Percentiles rank a stretch among this genome's conserved stretches.
Conservation (phyloP, 2,113 vertebrate species). For the Lepidothrix coronata region DNA sequence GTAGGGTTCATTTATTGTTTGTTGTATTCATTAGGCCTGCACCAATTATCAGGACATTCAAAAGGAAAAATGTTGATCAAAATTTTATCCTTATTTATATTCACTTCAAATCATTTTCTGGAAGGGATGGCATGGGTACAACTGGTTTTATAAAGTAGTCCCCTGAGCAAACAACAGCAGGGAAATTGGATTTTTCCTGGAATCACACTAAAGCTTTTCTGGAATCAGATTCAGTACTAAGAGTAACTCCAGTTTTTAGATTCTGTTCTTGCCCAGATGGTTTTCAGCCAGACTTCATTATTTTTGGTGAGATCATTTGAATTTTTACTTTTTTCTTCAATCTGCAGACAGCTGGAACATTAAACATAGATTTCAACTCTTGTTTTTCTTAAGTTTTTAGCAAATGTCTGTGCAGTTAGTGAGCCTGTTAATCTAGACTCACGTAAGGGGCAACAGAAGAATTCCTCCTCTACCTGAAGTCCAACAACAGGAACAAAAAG, state of each 20-base stretch:
- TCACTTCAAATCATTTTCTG: constrained; percentile 6
- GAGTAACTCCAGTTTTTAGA: constrained; percentile 61
- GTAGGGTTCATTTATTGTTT: neutral
- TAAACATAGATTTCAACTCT: constrained; percentile 28
- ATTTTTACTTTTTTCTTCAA: constrained; percentile 49
- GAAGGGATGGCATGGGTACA: neutral
- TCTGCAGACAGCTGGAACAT: constrained; percentile 35
- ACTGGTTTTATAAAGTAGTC: constrained; percentile 2
- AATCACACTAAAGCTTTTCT: constrained; percentile 34
- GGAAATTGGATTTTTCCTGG: constrained; percentile 45
- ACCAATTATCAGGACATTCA: neutral
- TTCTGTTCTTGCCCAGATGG: constrained; percentile 11
- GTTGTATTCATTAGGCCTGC: neutral
- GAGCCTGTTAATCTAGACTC: neutral
- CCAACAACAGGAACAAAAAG: neutral
- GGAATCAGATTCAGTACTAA: constrained; percentile 37
- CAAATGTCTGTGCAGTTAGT: neutral
- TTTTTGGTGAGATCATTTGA: constrained; percentile 61
- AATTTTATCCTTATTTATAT: neutral
- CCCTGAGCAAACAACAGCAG: constrained; percentile 31
- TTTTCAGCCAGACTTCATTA: constrained; percentile 57
- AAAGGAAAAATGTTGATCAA: neutral
- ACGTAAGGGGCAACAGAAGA: neutral
- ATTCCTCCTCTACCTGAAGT: neutral
- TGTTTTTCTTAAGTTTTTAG: constrained; percentile 40